A percentile compares a stretch with the other conserved stretches of the same genome.
Conservation (phyloP, 2,113 vertebrate species). For the Rhinolophus sinicus region DNA sequence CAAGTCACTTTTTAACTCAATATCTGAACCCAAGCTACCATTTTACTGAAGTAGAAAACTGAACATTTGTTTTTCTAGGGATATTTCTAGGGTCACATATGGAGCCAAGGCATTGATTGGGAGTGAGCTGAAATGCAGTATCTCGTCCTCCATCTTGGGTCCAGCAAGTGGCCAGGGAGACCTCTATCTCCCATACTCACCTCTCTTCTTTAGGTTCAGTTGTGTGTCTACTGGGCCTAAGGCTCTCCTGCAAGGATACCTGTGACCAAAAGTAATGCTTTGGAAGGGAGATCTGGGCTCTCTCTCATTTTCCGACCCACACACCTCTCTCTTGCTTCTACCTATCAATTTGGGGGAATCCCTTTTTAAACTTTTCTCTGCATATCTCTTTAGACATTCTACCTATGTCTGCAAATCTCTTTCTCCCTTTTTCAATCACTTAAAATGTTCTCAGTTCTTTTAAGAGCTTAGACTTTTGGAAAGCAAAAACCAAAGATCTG, state of each 20-base stretch:
- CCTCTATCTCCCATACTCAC: accelerated
- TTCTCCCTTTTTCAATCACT: background rate
- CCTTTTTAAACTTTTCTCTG: background rate
- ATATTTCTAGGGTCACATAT: background rate
- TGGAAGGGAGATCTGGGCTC: background rate
- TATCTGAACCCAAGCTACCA: background rate
- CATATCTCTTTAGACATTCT: background rate
- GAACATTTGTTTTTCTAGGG: background rate
- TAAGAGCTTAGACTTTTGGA: background rate
- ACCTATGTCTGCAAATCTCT: background rate
- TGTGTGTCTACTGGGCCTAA: background rate
- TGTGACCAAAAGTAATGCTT: background rate
- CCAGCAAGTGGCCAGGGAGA: accelerated
- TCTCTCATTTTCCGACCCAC: background rate
- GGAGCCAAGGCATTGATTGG: background rate
- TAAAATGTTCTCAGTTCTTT: background rate
- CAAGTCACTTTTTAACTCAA: constrained; percentile 48
- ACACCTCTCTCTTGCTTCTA: background rate
- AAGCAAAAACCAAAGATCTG: background rate
- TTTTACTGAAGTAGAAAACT: background rate
- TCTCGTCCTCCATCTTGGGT: background rate
- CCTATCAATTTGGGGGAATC: background rate
- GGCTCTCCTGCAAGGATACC: background rate
- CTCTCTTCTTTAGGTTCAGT: background rate
- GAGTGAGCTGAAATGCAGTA: background rate